phyloP scores from a whole-genome alignment of 2,797 vertebrate genomes.

The Cossypha polioptera region DNA sequence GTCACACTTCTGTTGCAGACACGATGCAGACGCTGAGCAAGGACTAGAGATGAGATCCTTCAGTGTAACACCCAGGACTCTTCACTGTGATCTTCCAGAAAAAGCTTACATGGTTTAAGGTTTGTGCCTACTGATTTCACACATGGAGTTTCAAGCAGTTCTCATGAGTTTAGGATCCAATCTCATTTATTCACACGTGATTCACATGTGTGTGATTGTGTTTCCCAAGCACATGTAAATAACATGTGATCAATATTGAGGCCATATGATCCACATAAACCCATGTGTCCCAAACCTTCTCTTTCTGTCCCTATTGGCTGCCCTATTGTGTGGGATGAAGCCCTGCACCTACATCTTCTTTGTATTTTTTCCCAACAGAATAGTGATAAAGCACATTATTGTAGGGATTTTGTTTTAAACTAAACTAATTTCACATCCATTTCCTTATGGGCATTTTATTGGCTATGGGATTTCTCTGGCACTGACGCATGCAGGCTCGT shows the following conservation, averaged over 20 bases:
- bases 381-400: not conserved
- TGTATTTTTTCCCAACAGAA: not conserved
- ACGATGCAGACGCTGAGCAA: fast-evolving
- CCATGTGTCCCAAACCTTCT: conserved; percentile 7
- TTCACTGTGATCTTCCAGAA: not conserved
- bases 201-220: not conserved
- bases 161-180: conserved; percentile 14
- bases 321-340: not conserved
- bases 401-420: not conserved
- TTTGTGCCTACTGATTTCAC: not conserved
- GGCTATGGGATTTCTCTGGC: not conserved
- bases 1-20: not conserved
- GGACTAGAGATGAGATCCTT: not conserved
- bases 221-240: conserved; percentile 22
- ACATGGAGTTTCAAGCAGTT: conserved; percentile 29
- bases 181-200: conserved; percentile 16
- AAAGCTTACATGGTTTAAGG: not conserved
- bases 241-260: not conserved
- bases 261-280: conserved; percentile 14
- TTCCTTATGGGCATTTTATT: not conserved
- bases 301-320: not conserved
- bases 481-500: conserved; percentile 21
- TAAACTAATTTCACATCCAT: not conserved
- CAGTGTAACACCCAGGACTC: not conserved
- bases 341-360: not conserved